Evolutionary conservation across 2,888 invertebrate species (phyloP).

Genomic region (Euphydryas editha): DNA sequence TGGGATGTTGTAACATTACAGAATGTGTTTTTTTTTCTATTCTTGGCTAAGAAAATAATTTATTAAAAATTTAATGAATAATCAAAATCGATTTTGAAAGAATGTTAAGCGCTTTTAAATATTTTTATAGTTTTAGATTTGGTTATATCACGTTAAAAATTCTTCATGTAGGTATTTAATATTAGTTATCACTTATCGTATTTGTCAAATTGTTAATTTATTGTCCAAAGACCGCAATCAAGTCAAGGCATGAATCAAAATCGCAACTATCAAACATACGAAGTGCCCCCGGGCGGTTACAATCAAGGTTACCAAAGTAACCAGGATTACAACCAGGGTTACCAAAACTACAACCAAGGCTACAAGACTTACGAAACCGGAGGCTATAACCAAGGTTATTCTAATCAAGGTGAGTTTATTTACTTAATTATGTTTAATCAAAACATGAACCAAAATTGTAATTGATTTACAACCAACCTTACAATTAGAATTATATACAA

Average conservation of each 20-base stretch:
- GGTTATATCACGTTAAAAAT: too few relatives aligned
- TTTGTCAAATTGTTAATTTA: neutral
- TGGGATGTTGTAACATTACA: too few relatives aligned
- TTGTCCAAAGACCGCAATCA: constrained; percentile 57
- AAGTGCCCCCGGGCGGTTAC: constrained; percentile 69
- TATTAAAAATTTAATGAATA: too few relatives aligned
- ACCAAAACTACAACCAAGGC: constrained; percentile 28
- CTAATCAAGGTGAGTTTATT: constrained; percentile 23
- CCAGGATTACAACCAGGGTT: constrained; percentile 36
- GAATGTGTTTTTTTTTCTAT: too few relatives aligned
- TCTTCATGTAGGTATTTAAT: too few relatives aligned
- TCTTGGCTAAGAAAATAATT: too few relatives aligned
- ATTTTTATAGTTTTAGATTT: too few relatives aligned
- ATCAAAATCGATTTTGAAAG: too few relatives aligned
- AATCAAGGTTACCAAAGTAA: constrained; percentile 42
- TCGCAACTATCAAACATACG: constrained; percentile 66
- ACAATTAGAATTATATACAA: neutral
- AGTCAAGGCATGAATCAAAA: constrained; percentile 56
- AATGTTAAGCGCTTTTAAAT: too few relatives aligned
- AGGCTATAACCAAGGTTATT: constrained; percentile 44
- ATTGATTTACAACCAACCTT: neutral
- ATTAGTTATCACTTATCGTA: too few relatives aligned
- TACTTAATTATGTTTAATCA: neutral
- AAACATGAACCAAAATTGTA: neutral
- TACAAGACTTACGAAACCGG: constrained; percentile 47